Evolutionary conservation across 1,140 invertebrate species (phyloP), one percentile per base, ranked within the genome.

Genomic region (Vollenhovia emeryi): DNA sequence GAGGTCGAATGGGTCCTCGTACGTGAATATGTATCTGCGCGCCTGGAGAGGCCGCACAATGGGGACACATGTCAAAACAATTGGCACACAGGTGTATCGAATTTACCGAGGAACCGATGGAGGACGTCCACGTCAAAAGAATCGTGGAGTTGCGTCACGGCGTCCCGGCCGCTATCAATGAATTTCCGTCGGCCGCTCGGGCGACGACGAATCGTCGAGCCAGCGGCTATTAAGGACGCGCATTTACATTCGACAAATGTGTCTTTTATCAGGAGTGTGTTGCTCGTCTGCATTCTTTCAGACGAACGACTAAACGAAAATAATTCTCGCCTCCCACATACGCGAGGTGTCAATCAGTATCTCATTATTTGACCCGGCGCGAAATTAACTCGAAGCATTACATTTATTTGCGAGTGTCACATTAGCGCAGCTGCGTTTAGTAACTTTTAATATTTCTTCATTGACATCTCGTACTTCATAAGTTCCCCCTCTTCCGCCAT

Each of bases 1-100:
- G 73, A 89, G 87, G 55, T 57, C 84, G 87, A 90, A 89, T 83
- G 80, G 86, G 84, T 89, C 87, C 69, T 78, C 86, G 88, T 24
- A 88, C 86, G 86, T 82, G 84, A 83, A 85, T 68, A 76, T 71
- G 89, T 88, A 84, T 87, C 87, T 87, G 86, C 86, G 71, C 40
- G 88, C 45, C 86, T 43, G 84, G 62, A 83, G 84, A 91, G 85
- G 75, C 55, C 62, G 50, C n/a, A 93, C 93, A 94, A 93, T 92
- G 84, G 90, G 88, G 90, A 92, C 93, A 94, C 92, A 93, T 94
- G 93, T 94, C 93, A 94, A 94, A 94, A 94, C 94, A 94, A 94
- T 94, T 89, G 91, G 87, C 86, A 90, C 91, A 93, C 93, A 94
- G 93, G 93, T 94, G 93, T 91, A 92, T 87, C 89, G 88, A 89